Conservation (phyloP, 2,888 invertebrate genomes). For the Drosophila recens region DNA sequence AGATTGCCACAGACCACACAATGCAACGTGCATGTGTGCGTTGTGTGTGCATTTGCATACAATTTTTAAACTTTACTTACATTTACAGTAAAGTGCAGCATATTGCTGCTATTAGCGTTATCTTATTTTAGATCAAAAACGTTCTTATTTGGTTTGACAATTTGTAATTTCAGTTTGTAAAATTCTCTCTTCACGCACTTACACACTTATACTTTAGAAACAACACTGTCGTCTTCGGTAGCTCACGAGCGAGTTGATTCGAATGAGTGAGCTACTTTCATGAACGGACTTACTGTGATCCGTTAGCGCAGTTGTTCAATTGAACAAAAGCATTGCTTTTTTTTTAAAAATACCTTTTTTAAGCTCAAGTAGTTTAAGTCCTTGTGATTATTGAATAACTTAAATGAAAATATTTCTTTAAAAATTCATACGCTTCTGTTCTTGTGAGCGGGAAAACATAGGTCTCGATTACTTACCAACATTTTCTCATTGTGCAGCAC, state of each 20-base stretch:
- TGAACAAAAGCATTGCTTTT: not conserved
- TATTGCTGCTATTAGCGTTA: constrained; percentile 46
- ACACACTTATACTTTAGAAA: constrained; percentile 53
- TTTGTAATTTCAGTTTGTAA: constrained; percentile 58
- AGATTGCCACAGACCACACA: constrained; percentile 60
- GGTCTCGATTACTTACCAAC: no score
- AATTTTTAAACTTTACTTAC: constrained; percentile 42
- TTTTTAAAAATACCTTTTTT: not conserved
- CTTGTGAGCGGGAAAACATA: not conserved
- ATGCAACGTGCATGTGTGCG: constrained; percentile 47
- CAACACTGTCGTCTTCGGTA: constrained; percentile 41
- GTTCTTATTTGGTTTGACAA: constrained; percentile 60
- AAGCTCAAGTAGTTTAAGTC: not conserved
- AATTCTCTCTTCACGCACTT: constrained; percentile 58
- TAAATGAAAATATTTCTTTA: not conserved
- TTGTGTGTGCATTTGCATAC: constrained; percentile 33
- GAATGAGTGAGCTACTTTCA: not conserved
- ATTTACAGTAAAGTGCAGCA: constrained; percentile 43
- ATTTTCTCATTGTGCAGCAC: no score
- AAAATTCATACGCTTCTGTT: not conserved
- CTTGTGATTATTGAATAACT: no score
- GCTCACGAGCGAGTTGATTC: constrained; percentile 2
- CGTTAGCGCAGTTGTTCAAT: not conserved
- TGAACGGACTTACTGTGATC: not conserved
- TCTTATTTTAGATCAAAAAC: constrained; percentile 48